Evolutionary conservation across 2,113 vertebrate genomes (phyloP).

Genomic region (Cephalopterus ornatus): DNA sequence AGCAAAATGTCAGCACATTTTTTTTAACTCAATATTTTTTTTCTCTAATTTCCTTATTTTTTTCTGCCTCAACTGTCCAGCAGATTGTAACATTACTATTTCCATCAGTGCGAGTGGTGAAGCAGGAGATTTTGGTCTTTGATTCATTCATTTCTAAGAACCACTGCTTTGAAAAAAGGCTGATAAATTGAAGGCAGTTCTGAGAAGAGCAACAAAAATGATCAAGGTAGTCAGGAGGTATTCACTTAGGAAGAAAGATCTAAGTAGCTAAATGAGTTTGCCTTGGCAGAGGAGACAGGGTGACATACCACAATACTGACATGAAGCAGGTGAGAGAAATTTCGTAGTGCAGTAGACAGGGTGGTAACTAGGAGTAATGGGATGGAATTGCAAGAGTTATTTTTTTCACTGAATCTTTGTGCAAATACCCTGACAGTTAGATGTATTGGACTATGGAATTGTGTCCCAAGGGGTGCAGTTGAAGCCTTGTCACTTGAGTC

Average conservation of each 20-base stretch:
- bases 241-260: slow-evolving; percentile 14
- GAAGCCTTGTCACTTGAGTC: neutral
- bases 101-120: neutral
- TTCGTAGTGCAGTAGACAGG: neutral
- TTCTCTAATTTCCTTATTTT: neutral
- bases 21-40: neutral
- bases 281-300: neutral
- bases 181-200: slow-evolving; percentile 14
- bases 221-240: neutral
- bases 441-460: neutral
- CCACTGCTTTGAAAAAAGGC: neutral
- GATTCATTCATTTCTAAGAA: neutral
- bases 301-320: neutral
- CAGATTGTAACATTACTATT: neutral
- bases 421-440: neutral
- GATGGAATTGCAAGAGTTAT: neutral
- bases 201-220: slow-evolving; percentile 13
- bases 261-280: neutral
- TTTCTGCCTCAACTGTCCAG: neutral
- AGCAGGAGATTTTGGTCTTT: neutral
- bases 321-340: neutral
- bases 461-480: neutral
- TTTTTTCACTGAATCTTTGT: neutral
- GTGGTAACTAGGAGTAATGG: neutral
- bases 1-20: neutral